These are phyloP conservation scores for Mellilla xanthometata DNA, from an alignment of 2,888 invertebrate genomes.

Conservation along the genomic window DNA sequence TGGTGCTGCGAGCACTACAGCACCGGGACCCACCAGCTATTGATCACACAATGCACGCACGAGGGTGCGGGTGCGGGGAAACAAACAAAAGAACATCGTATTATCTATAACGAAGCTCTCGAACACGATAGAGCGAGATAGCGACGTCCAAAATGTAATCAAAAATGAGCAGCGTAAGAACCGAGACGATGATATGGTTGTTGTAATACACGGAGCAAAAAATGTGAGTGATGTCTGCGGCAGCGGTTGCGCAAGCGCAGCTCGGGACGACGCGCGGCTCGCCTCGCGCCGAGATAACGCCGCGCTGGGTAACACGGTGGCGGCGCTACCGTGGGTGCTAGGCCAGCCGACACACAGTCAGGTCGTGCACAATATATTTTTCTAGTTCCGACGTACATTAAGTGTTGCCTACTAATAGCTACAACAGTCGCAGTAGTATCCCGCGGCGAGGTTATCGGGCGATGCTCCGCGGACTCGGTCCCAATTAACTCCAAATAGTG, in stretches of 20 bases:
- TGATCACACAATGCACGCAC: conserved; percentile 56
- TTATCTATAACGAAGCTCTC: too few relatives aligned
- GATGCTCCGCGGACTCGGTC: conserved; percentile 25
- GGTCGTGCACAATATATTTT: too few relatives aligned
- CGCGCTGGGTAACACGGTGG: too few relatives aligned
- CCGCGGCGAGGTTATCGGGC: conserved; percentile 28
- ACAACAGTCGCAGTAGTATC: conserved; percentile 17
- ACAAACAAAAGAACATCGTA: too few relatives aligned
- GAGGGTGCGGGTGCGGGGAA: conserved; percentile 44
- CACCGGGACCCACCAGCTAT: conserved; percentile 35
- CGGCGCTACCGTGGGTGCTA: too few relatives aligned
- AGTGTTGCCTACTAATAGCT: conserved; percentile 13
- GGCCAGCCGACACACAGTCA: too few relatives aligned
- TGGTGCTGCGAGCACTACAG: too few relatives aligned
- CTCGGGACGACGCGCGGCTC: too few relatives aligned
- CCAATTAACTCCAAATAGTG: conserved; percentile 31
- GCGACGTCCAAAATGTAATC: too few relatives aligned
- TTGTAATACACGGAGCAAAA: conserved; percentile 32
- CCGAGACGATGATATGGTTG: conserved; percentile 12
- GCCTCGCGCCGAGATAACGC: too few relatives aligned
- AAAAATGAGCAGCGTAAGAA: neutral
- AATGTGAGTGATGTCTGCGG: conserved; percentile 49
- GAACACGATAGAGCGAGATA: too few relatives aligned
- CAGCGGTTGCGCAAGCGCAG: conserved; percentile 68
- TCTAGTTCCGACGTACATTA: too few relatives aligned